Evolutionary conservation across 2,888 invertebrate species (phyloP).

Genomic region (Patella depressa): DNA sequence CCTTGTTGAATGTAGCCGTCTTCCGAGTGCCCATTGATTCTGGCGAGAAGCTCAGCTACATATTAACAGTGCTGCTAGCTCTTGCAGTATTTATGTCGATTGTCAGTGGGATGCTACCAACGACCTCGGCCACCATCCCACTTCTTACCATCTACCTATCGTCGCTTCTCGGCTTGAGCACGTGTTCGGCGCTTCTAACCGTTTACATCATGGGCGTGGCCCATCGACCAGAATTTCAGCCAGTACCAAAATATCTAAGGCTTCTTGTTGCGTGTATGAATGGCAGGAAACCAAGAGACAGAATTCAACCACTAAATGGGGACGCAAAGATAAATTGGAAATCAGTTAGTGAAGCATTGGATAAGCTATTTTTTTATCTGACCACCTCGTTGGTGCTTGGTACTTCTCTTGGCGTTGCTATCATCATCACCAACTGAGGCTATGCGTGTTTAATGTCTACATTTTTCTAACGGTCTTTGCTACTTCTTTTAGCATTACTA

Average conservation of each 20-base stretch:
- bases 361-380: not conserved
- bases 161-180: not conserved
- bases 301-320: not conserved
- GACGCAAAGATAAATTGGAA: not conserved
- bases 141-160: not conserved
- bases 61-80: not conserved
- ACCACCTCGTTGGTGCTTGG: not conserved
- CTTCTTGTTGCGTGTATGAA: not conserved
- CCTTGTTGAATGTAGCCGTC: not conserved
- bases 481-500: not conserved
- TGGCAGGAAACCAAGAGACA: not conserved
- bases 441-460: not conserved
- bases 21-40: not conserved
- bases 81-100: not conserved
- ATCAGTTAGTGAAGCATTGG: not conserved
- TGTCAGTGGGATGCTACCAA: not conserved
- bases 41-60: not conserved
- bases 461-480: not conserved
- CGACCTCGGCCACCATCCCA: not conserved
- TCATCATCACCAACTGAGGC: not conserved
- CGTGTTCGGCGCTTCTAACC: not conserved
- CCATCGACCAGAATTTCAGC: not conserved
- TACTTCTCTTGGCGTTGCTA: not conserved
- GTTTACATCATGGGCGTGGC: not conserved
- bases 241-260: not conserved